phyloP scores from a whole-genome alignment of 2,797 vertebrate species.

The Amazona finschi region DNA sequence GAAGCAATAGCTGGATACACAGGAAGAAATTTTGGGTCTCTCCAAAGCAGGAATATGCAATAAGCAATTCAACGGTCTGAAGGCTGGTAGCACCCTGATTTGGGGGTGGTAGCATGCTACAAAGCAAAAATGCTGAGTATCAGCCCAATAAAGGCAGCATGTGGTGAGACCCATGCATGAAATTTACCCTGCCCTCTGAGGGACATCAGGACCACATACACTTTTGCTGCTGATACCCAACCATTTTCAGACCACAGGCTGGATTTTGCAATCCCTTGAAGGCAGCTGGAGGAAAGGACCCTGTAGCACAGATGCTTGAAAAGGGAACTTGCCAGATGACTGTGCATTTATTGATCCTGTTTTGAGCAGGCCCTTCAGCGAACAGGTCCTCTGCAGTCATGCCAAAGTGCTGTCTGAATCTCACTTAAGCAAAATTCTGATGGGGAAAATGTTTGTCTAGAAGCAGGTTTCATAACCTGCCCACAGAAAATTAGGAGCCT shows the following conservation, averaged over 20 bases:
- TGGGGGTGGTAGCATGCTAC: background rate
- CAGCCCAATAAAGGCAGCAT: background rate
- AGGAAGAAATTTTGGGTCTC: background rate
- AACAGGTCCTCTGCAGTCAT: background rate
- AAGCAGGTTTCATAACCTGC: background rate
- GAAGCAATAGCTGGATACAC: background rate
- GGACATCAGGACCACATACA: background rate
- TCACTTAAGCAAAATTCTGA: background rate
- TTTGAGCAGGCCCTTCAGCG: background rate
- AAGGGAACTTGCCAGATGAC: background rate
- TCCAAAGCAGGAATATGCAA: background rate
- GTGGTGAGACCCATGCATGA: background rate
- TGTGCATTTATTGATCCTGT: background rate
- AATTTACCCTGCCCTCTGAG: background rate
- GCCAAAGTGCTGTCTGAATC: background rate
- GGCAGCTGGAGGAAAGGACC: background rate
- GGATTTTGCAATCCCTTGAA: background rate
- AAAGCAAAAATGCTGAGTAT: background rate
- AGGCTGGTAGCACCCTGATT: background rate
- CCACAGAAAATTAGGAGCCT: background rate
- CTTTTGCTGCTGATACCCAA: background rate
- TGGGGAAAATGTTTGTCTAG: background rate
- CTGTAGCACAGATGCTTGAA: background rate
- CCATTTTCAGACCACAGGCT: background rate
- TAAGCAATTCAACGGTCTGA: background rate